Base-by-base conservation (phyloP, 2,797 vertebrate species). In the Danio kyathit region DNA sequence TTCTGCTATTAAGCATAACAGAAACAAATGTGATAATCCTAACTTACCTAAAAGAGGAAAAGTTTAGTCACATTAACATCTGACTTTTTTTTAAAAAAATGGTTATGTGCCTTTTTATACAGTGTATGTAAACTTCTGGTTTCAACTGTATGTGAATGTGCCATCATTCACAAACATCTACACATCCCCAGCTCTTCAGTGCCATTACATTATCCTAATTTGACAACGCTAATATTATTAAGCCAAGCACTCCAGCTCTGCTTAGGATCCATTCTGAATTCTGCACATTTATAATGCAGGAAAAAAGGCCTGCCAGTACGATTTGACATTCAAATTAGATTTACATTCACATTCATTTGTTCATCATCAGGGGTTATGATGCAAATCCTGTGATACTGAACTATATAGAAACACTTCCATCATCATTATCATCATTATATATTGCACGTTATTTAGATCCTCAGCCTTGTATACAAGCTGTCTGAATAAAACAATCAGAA, bases 381-480 rank as follows among this genome's bases (percentile, higher is more conserved):
- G 10, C 69, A 54, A 49, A 8, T 71, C 4, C n/a, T 56, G 69
- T 12, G 9, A 14, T 41, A 17, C 16, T 49, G 67, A 70, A 40
- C 49, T 43, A 41, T 43, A 46, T 21, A 40, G 44, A 44, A 13
- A n/a, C 40, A 56, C 74, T 46, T 66, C 11, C 13, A 52, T 16
- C 14, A 14, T 29, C 43, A 10, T 59, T 13, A 52, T 14, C 13
- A 14, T 29, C 21, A 6, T 67, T 12, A 65, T 49, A 17, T 59
- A 79, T 87, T 56, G 13, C 21, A 79, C 74, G 79, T 40, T 78
- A 84, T 46, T 75, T 67, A 46, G 80, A 76, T 21, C 44, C 12
- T 54, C 21, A 56, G 3, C 54, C 17, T 6, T 44, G 51, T 44
- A n/a, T 21, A 4, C 41, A 57, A 48, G 19, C 44, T 5, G 16